phyloP scores from a whole-genome alignment of 92 coral and sea anemone genomes.

The Epizoanthus scotinus region DNA sequence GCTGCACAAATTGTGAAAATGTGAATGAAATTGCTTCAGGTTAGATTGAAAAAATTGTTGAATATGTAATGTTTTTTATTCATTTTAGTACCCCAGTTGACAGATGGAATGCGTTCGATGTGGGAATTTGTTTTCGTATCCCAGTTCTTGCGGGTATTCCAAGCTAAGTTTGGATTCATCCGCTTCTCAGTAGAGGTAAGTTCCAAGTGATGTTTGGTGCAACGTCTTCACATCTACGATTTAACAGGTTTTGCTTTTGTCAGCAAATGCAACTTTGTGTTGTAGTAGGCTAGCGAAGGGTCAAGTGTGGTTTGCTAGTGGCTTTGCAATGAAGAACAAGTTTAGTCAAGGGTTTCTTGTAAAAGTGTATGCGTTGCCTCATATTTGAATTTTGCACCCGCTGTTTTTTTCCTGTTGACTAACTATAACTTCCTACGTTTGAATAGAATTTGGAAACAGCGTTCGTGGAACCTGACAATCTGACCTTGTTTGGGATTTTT shows the following conservation, averaged over 20 bases:
- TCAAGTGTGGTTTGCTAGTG: slow-evolving; percentile 10
- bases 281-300: not conserved
- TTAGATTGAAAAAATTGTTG: slow-evolving; percentile 17
- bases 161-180: slow-evolving; percentile 87
- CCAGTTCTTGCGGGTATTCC: slow-evolving; percentile 95
- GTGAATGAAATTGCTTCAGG: slow-evolving; percentile 38
- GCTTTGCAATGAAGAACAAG: not conserved
- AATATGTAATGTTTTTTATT: slow-evolving; percentile 50
- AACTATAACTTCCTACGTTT: slow-evolving; percentile 38
- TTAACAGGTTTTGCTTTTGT: slow-evolving; percentile 10
- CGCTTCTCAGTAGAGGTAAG: slow-evolving; percentile 81
- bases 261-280: not conserved
- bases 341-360: not conserved
- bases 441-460: slow-evolving; percentile 83
- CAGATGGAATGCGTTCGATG: slow-evolving; percentile 93
- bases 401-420: slow-evolving; percentile 42
- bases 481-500: slow-evolving; percentile 71
- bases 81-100: slow-evolving; percentile 71
- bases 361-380: not conserved
- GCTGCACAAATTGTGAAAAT: slow-evolving; percentile 65
- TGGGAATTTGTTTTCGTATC: slow-evolving; percentile 97
- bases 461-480: slow-evolving; percentile 73
- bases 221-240: slow-evolving; percentile 8
- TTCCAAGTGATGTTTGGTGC: not conserved
- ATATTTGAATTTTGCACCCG: slow-evolving; percentile 26